Evolutionary conservation across 2,113 vertebrate species (phyloP), one percentile per base, ranked within the genome.

Genomic region (Gobio gobio): DNA sequence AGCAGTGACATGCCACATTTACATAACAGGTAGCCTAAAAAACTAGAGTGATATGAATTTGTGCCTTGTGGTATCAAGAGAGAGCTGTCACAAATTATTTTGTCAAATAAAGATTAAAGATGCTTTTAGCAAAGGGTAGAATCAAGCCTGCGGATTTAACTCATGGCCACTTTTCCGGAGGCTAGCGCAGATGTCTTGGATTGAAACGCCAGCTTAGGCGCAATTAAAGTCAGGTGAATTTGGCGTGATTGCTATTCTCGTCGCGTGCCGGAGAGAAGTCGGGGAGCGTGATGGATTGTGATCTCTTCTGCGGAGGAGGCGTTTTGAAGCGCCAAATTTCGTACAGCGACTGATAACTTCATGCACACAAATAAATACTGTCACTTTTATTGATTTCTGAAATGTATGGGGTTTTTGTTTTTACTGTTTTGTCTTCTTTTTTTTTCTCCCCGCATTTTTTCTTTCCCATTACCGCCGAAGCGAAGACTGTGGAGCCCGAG

Each of bases 321-420:
- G 88, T 91, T 90, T 89, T 91, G 91, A 93, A 91, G 92, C 92
- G 92, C 91, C 90, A 88, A 91, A 91, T 92, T 90, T 92, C 91
- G 93, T 94, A 93, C 93, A 93, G 93, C 93, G 77, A 87, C 93
- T 94, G 93, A 94, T 95, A 95, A 95, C 94, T 94, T 95, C 94
- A 95, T 95, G 94, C 93, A 93, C 93, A 95, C 94, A 94, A 95
- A 95, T 95, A 95, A 94, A 94, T 93, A 92, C 92, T 94, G 94
- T 93, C 93, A 95, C 94, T 93, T 94, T 93, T 94, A 95, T 95
- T 93, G 93, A 94, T 95, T 78, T 68, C 47, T 70, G 66, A 43
- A 68, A 82, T 51, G 79, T 49, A n/a, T 49, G 43, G 40, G 0
- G 66, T 85, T 66, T 51, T 47, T 36, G 26, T 40, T 63, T 63